A percentile compares a stretch with the other conserved stretches of the same genome.
Evolutionary conservation across 2,113 vertebrate genomes (phyloP).

Genomic region (Antechinus stuartii): DNA sequence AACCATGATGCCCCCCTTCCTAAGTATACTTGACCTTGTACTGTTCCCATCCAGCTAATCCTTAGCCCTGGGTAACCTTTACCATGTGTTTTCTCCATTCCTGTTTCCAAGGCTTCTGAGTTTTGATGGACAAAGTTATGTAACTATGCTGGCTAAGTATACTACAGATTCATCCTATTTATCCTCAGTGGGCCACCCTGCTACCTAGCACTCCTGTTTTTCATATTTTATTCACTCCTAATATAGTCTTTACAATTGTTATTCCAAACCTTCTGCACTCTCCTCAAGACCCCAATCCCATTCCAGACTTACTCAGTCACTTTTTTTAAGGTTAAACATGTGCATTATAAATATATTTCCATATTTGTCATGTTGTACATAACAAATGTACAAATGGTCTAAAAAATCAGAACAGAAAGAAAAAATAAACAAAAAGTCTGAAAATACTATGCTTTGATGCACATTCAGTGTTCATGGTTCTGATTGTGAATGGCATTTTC

Average conservation of each 20-base stretch:
- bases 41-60: neutral
- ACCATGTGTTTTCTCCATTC: neutral
- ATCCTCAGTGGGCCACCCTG: neutral
- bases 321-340: too few species aligned
- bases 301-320: neutral
- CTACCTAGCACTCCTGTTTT: neutral
- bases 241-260: neutral
- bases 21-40: neutral
- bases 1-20: neutral
- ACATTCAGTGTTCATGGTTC: too few species aligned
- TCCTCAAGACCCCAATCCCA: neutral
- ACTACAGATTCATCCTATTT: neutral
- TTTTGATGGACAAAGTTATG: constrained; percentile 1
- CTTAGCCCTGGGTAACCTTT: neutral
- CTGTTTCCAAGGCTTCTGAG: neutral
- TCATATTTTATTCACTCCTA: neutral
- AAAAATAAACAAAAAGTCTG: too few species aligned
- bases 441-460: too few species aligned
- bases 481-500: too few species aligned
- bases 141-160: neutral
- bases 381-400: too few species aligned
- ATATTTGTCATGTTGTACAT: too few species aligned
- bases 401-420: too few species aligned
- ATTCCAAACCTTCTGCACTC: neutral
- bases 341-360: too few species aligned